phyloP scores from a whole-genome alignment of 2,113 vertebrate species.

The Plestiodon gilberti region DNA sequence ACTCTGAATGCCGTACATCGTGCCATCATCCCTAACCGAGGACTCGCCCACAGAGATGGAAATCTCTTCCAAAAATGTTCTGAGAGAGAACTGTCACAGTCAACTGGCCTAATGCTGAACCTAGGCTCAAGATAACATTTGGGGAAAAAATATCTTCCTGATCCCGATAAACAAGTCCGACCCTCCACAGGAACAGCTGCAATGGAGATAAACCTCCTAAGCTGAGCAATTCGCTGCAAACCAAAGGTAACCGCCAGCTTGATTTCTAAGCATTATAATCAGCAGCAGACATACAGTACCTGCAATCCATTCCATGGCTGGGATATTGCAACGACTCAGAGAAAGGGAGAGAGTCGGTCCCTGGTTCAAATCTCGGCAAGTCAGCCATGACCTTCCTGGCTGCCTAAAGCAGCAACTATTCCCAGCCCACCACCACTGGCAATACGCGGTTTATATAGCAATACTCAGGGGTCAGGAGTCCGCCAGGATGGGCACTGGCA shows the following conservation, averaged over 20 bases:
- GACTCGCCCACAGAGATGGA: rapidly evolving
- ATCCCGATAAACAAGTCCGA: slow-evolving; percentile 12
- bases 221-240: slow-evolving; percentile 14
- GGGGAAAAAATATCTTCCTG: slow-evolving; percentile 18
- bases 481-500: too few relatives aligned
- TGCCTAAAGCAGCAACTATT: too few relatives aligned
- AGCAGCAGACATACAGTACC: not conserved
- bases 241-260: not conserved
- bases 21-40: not conserved
- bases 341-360: not conserved
- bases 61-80: slow-evolving; percentile 18
- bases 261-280: not conserved
- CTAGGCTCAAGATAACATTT: not conserved
- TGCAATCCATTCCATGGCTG: not conserved
- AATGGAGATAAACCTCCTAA: slow-evolving; percentile 34
- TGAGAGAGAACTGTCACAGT: rapidly evolving
- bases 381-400: too few relatives aligned
- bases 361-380: not conserved
- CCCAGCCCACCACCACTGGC: too few relatives aligned
- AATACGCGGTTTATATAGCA: too few relatives aligned
- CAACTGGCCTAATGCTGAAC: not conserved
- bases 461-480: too few relatives aligned
- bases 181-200: slow-evolving; percentile 26
- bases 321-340: not conserved
- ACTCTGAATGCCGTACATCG: not conserved